phyloP scores from a whole-genome alignment of 1,140 invertebrate genomes.

The Antheraea pernyi region DNA sequence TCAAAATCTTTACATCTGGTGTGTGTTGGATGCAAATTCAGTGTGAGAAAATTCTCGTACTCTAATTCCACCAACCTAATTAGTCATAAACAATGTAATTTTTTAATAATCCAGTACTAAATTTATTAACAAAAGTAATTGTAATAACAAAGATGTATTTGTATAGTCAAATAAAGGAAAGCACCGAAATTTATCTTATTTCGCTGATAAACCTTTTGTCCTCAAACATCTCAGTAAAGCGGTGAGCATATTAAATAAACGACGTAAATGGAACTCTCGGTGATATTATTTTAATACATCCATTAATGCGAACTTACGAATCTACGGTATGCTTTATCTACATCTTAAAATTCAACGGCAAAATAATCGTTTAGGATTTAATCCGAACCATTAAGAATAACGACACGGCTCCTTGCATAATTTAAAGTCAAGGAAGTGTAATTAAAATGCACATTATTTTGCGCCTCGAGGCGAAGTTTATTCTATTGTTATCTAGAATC shows the following conservation, averaged over 20 bases:
- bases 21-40: too few species aligned
- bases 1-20: too few species aligned
- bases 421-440: conserved; percentile 44
- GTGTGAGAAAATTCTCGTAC: too few species aligned
- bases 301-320: conserved; percentile 11
- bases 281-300: conserved; percentile 3
- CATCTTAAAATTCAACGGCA: conserved; percentile 28
- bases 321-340: conserved; percentile 20
- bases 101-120: too few species aligned
- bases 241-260: not conserved
- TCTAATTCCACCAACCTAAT: too few species aligned
- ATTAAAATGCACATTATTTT: conserved; percentile 62
- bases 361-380: conserved; percentile 46
- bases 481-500: conserved; percentile 53
- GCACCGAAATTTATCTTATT: too few species aligned
- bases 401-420: conserved; percentile 46
- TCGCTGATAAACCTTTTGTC: not conserved
- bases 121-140: too few species aligned
- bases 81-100: too few species aligned
- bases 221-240: not conserved
- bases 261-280: conserved; percentile 5
- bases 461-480: conserved; percentile 36
- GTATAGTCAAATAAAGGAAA: too few species aligned
- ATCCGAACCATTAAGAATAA: conserved; percentile 50
- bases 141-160: too few species aligned